Evolutionary conservation across 2,888 invertebrate species (phyloP).

Genomic region (Listrodromus nycthemerus): DNA sequence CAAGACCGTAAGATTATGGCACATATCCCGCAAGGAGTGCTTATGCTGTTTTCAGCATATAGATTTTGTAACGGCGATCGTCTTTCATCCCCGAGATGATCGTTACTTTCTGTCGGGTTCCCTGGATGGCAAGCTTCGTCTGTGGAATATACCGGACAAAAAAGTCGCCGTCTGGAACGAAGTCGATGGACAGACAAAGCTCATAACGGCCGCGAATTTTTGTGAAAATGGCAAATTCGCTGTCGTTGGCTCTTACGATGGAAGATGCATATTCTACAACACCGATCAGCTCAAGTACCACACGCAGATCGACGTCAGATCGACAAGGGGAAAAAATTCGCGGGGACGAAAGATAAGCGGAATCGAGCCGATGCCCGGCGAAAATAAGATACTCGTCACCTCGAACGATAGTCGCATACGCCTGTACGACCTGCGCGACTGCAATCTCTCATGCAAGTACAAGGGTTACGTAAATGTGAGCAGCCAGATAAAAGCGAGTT

Average conservation of each 20-base stretch:
- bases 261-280: slow-evolving; percentile 98
- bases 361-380: slow-evolving; percentile 98
- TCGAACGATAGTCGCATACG: slow-evolving; percentile 99
- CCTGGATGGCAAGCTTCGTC: slow-evolving; percentile 97
- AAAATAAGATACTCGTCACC: slow-evolving; percentile 98
- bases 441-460: slow-evolving; percentile 98
- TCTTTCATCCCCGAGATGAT: slow-evolving; percentile 97
- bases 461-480: slow-evolving; percentile 97
- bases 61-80: slow-evolving; percentile 99
- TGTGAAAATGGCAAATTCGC: slow-evolving; percentile 99
- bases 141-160: slow-evolving; percentile 99
- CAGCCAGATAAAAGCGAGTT: slow-evolving; percentile 98
- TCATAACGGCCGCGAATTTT: slow-evolving; percentile 98
- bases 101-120: slow-evolving; percentile 98
- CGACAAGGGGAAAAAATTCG: slow-evolving; percentile 97
- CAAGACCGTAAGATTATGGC: slow-evolving; percentile 98
- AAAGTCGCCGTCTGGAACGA: slow-evolving; percentile 99
- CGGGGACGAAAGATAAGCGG: slow-evolving; percentile 98
- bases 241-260: slow-evolving; percentile 99
- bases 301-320: slow-evolving; percentile 98
- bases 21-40: slow-evolving; percentile 98
- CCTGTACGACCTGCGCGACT: slow-evolving; percentile 96
- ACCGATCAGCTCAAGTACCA: slow-evolving; percentile 99
- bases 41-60: slow-evolving; percentile 99
- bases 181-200: slow-evolving; percentile 96